Conservation (phyloP, 2,888 invertebrate genomes). For the Platerodrilus igneus region DNA sequence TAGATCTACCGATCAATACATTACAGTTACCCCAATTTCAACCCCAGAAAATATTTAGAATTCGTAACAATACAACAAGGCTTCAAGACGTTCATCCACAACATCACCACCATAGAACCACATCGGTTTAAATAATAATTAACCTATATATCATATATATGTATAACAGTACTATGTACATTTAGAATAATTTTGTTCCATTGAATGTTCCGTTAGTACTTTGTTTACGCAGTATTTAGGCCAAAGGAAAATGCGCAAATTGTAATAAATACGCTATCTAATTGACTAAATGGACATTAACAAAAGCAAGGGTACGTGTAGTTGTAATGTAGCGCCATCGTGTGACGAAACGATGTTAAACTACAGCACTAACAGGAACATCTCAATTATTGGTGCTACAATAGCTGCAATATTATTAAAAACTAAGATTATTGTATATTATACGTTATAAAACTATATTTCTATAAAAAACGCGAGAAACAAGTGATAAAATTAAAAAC, state of each 20-base stretch:
- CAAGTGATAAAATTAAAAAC: constrained; percentile 7
- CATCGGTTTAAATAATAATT: too few relatives aligned
- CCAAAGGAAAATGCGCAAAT: constrained; percentile 37
- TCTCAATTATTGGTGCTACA: constrained; percentile 38
- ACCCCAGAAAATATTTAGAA: too few relatives aligned
- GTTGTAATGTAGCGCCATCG: constrained; percentile 9
- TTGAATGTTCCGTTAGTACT: constrained; percentile 30
- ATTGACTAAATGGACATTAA: constrained; percentile 40
- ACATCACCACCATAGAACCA: too few relatives aligned
- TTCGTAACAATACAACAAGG: too few relatives aligned
- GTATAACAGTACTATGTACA: constrained; percentile 57
- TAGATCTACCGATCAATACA: too few relatives aligned
- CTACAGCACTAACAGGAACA: constrained; percentile 39
- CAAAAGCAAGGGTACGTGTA: constrained; percentile 2
- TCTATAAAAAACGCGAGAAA: not conserved
- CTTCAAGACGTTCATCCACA: too few relatives aligned
- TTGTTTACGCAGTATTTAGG: constrained; percentile 32
- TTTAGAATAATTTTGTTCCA: constrained; percentile 51
- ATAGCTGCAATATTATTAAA: constrained; percentile 42
- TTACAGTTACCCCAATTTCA: too few relatives aligned
- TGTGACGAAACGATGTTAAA: constrained; percentile 24
- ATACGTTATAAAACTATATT: constrained; percentile 17
- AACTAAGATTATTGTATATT: constrained; percentile 41
- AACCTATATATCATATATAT: constrained; percentile 44
- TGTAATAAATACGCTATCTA: constrained; percentile 33